These are phyloP conservation scores for Rhinolophus sinicus DNA, from an alignment of 2,113 vertebrate genomes.

Conservation along the genomic window DNA sequence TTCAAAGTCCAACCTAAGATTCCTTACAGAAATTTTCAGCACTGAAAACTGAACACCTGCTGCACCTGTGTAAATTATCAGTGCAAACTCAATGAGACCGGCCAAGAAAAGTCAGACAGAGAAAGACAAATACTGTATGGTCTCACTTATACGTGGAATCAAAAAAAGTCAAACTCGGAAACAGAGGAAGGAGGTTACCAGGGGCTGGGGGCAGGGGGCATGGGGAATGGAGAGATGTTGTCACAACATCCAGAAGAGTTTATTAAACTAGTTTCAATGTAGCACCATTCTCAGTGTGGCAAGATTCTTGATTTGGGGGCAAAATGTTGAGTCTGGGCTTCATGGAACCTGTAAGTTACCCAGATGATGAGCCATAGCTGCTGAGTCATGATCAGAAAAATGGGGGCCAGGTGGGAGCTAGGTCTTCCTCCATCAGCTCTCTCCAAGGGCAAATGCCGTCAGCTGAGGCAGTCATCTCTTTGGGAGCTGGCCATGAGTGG, in stretches of 20 bases:
- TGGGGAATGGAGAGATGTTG: neutral
- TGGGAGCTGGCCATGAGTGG: accelerated
- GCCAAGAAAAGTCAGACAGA: neutral
- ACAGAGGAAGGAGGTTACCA: neutral
- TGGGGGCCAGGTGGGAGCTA: accelerated
- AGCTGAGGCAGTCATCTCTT: constrained; percentile 34
- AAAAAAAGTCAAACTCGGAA: neutral
- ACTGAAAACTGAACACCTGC: neutral
- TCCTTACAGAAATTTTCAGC: neutral
- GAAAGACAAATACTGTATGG: neutral
- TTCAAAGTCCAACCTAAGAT: neutral
- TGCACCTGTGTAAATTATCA: neutral
- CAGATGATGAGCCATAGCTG: accelerated
- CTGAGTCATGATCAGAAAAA: neutral
- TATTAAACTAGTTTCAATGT: neutral
- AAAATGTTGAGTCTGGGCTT: neutral
- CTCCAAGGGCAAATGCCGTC: accelerated
- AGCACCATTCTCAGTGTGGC: constrained; percentile 24
- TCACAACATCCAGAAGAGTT: neutral
- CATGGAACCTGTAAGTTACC: accelerated
- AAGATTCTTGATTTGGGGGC: neutral
- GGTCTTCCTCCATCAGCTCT: accelerated
- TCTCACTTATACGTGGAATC: neutral
- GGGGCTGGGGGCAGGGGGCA: neutral
- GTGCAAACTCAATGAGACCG: neutral